Base-by-base conservation (phyloP, 2,797 vertebrate genomes). In the Chaetophractus vellerosus region DNA sequence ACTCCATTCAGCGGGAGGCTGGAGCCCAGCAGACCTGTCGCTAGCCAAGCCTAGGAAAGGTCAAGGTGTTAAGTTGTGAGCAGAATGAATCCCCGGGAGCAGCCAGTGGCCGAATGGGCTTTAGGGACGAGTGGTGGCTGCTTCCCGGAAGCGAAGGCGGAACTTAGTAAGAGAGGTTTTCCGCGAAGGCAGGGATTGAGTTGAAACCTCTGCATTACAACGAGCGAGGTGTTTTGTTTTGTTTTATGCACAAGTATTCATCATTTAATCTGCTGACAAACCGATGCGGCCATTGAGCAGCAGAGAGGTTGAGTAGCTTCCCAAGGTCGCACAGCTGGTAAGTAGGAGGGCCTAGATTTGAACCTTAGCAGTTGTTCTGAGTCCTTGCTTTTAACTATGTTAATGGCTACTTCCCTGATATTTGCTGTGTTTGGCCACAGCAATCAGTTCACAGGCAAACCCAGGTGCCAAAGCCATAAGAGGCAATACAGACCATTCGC, bases 41-140 rank as follows among this genome's bases (percentile, higher is more conserved):
- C 50, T 91, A 38, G 38, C 61, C 48, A 28, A 88, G 83, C 92
- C 84, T 5, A 7, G 57, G 28, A 59, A 74, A 88, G 59, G 87
- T 90, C 93, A 71, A 87, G 75, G 88, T 59, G 90, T 24, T 88
- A 71, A 18, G 38, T 55, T 11, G 50, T 15, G 83, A 59, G 41
- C 69, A n/a, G n/a, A n/a, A n/a, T 2, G 74, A 71, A 66, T 61
- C 61, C 71, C 71, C 21, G 0, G 61, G 26, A 57, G 68, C 21
- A 36, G 21, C 19, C 45, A 41, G 26, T 50, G 45, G 33, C 59
- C 0, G 9, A 48, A 41, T 6, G 24, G 45, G 9, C 59, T 23
- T 57, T 3, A 0, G 55, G 66, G 59, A 74, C 6, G 7, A 33
- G 19, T 4, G 50, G 36, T n/a, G 45, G 41, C 36, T 66, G 41